phyloP scores from a whole-genome alignment of 2,888 invertebrate genomes.

The Luperina testacea region DNA sequence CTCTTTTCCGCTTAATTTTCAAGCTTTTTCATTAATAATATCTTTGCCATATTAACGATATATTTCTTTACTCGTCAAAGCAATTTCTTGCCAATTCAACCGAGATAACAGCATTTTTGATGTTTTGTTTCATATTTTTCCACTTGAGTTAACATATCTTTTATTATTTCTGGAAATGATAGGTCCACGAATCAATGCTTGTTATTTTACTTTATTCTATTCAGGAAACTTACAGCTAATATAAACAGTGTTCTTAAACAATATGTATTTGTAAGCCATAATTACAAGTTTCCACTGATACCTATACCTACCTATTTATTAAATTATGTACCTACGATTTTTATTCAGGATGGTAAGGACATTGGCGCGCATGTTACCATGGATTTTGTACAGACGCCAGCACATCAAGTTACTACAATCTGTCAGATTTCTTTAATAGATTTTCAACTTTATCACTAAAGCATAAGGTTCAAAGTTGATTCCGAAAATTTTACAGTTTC shows the following conservation, averaged over 20 bases:
- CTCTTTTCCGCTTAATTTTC: neutral
- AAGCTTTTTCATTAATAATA: constrained; percentile 28
- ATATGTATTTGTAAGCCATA: too few species aligned
- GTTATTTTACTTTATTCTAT: too few species aligned
- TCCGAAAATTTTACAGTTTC: too few species aligned
- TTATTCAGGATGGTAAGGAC: neutral
- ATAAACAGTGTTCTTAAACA: too few species aligned
- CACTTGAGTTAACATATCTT: constrained; percentile 4
- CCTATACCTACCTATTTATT: neutral
- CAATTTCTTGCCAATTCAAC: constrained; percentile 56
- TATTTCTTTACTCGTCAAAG: constrained; percentile 17
- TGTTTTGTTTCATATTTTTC: constrained; percentile 48
- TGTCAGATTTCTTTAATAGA: too few species aligned
- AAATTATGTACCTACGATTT: neutral
- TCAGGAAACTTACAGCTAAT: too few species aligned
- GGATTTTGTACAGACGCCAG: too few species aligned
- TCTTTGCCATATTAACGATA: constrained; percentile 1
- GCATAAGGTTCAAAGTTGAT: too few species aligned
- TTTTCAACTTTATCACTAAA: too few species aligned
- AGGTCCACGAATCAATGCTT: neutral
- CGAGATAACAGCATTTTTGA: constrained; percentile 60
- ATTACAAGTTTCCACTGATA: too few species aligned
- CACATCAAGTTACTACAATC: too few species aligned
- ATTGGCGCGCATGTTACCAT: neutral
- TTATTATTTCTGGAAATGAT: constrained; percentile 1